Evolutionary conservation across 1,140 invertebrate species (phyloP).

Genomic region (Drosophila busckii): DNA sequence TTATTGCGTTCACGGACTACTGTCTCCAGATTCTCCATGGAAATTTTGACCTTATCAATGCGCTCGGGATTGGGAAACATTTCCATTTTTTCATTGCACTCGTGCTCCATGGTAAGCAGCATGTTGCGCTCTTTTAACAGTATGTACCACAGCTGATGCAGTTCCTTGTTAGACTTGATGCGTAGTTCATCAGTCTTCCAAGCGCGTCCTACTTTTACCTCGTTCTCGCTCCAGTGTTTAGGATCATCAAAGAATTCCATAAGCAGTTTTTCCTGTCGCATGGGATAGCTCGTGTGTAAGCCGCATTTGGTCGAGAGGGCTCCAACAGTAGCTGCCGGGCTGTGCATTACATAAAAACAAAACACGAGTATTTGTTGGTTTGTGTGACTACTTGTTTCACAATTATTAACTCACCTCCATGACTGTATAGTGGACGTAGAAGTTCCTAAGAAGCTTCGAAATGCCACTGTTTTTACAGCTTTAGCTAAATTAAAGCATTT

Average conservation of each 20-base stretch:
- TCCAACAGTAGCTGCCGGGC: slow-evolving; percentile 13
- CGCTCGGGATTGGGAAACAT: slow-evolving; percentile 97
- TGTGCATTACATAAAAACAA: slow-evolving; percentile 59
- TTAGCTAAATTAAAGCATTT: slow-evolving; percentile 65
- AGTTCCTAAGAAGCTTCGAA: slow-evolving; percentile 23
- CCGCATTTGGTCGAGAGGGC: slow-evolving; percentile 20
- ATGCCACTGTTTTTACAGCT: slow-evolving; percentile 25
- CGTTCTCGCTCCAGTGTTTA: slow-evolving; percentile 90
- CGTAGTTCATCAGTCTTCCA: slow-evolving; percentile 95
- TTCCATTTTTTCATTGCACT: slow-evolving; percentile 84
- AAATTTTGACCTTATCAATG: slow-evolving; percentile 94
- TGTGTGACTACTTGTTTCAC: too few species aligned
- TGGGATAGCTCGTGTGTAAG: slow-evolving; percentile 39
- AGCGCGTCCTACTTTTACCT: slow-evolving; percentile 90
- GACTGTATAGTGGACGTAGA: slow-evolving; percentile 6
- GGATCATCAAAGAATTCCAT: slow-evolving; percentile 97
- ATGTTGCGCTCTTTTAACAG: slow-evolving; percentile 98
- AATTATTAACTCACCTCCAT: slow-evolving; percentile 27
- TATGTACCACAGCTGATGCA: slow-evolving; percentile 99
- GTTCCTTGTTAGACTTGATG: slow-evolving; percentile 96
- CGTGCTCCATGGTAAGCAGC: slow-evolving; percentile 97
- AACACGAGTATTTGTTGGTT: not conserved
- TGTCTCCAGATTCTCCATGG: slow-evolving; percentile 96
- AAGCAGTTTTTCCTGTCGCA: slow-evolving; percentile 78
- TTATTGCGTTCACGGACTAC: slow-evolving; percentile 95